These are phyloP conservation scores for Eriocheir sinensis DNA, from an alignment of 1,140 invertebrate genomes.

Conservation along the genomic window DNA sequence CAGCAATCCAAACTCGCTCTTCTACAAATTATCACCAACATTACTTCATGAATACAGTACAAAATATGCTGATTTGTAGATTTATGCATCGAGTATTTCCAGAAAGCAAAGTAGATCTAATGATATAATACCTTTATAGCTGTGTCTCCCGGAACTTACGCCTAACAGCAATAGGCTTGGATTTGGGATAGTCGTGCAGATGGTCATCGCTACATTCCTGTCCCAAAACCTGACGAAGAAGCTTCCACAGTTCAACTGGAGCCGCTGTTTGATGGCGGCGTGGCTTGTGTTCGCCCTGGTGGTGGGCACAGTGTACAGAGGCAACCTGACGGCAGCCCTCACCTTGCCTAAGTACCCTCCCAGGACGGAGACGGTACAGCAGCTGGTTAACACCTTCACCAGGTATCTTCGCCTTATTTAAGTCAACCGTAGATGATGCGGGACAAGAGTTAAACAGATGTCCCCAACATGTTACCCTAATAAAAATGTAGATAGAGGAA, in stretches of 20 bases:
- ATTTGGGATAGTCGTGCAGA: not conserved
- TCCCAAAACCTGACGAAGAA: not conserved
- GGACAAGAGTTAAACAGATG: too few species aligned
- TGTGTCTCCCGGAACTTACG: not conserved
- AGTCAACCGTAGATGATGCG: too few species aligned
- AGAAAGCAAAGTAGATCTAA: not conserved
- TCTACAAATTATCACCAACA: not conserved
- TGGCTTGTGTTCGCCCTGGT: slow-evolving; percentile 67
- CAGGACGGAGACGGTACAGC: slow-evolving; percentile 52
- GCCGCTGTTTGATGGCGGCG: not conserved
- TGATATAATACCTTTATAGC: not conserved
- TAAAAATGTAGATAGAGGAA: too few species aligned
- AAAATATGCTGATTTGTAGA: not conserved
- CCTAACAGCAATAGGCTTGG: not conserved
- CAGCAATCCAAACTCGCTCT: not conserved
- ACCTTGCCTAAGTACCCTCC: slow-evolving; percentile 64
- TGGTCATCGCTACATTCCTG: slow-evolving; percentile 1
- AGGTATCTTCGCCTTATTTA: too few species aligned
- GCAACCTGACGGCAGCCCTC: slow-evolving; percentile 62
- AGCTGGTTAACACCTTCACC: slow-evolving; percentile 32
- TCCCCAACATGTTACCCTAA: too few species aligned
- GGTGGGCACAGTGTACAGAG: slow-evolving; percentile 54
- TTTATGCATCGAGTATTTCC: not conserved
- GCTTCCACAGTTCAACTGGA: not conserved
- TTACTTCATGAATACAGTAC: not conserved